These are phyloP conservation scores for Anastrepha obliqua DNA, from an alignment of 1,140 invertebrate genomes.

Conservation along the genomic window DNA sequence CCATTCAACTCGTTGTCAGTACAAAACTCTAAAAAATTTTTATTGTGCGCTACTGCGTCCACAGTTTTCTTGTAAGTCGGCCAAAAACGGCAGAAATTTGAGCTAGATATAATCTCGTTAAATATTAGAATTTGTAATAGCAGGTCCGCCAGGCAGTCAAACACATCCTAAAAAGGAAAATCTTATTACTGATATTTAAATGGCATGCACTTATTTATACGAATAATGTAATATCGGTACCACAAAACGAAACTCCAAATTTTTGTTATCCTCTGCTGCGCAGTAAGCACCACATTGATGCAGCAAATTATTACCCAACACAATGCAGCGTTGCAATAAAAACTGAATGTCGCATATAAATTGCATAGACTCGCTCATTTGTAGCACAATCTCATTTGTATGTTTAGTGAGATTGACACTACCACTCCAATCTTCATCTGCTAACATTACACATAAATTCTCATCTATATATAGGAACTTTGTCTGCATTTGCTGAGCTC, in stretches of 20 bases:
- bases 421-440: slow-evolving; percentile 55
- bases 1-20: slow-evolving; percentile 62
- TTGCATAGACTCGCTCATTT: slow-evolving; percentile 68
- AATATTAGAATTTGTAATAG: slow-evolving; percentile 65
- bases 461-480: slow-evolving; percentile 74
- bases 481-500: slow-evolving; percentile 80
- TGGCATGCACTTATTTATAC: not conserved
- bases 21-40: slow-evolving; percentile 46
- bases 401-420: not conserved
- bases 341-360: slow-evolving; percentile 70
- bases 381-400: slow-evolving; percentile 56
- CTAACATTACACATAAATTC: slow-evolving; percentile 55
- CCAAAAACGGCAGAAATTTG: slow-evolving; percentile 63
- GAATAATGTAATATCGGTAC: not conserved
- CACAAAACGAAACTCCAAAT: slow-evolving; percentile 43
- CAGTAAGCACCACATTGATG: slow-evolving; percentile 63
- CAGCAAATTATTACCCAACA: slow-evolving; percentile 65
- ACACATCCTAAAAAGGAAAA: slow-evolving; percentile 61
- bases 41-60: slow-evolving; percentile 59
- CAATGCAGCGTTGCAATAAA: slow-evolving; percentile 63
- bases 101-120: slow-evolving; percentile 64
- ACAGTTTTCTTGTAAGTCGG: slow-evolving; percentile 68
- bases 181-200: slow-evolving; percentile 21
- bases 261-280: slow-evolving; percentile 44
- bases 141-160: slow-evolving; percentile 63